Evolutionary conservation across 2,888 invertebrate species (phyloP).

Genomic region (Rhagium mordax): DNA sequence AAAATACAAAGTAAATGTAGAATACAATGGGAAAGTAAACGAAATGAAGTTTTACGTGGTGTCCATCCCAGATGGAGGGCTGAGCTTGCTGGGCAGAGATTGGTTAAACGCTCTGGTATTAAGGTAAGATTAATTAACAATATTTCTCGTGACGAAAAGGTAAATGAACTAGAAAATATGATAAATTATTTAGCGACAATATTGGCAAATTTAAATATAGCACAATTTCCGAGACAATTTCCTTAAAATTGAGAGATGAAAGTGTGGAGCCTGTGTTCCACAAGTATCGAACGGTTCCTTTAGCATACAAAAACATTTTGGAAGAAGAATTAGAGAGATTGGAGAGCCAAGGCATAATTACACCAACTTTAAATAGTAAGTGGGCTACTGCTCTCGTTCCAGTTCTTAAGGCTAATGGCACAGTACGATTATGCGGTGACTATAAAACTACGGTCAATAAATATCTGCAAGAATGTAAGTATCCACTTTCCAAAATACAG

Average conservation of each 20-base stretch:
- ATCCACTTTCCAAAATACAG: constrained; percentile 38
- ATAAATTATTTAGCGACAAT: neutral
- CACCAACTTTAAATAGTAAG: constrained; percentile 9
- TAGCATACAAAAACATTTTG: neutral
- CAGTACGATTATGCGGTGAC: constrained; percentile 51
- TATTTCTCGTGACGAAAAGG: neutral
- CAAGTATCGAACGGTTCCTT: constrained; percentile 6
- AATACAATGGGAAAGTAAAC: neutral
- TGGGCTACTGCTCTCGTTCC: constrained; percentile 53
- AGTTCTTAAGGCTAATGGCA: constrained; percentile 47
- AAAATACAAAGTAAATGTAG: neutral
- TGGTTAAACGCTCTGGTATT: neutral
- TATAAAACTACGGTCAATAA: constrained; percentile 53
- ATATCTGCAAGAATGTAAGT: constrained; percentile 41
- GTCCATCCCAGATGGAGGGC: neutral
- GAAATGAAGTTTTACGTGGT: neutral
- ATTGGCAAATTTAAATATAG: constrained; percentile 23
- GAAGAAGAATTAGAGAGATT: constrained; percentile 32
- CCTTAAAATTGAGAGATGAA: constrained; percentile 27
- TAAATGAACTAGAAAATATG: neutral
- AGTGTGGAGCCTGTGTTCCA: constrained; percentile 17
- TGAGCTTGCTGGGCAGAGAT: neutral
- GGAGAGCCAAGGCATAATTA: constrained; percentile 31
- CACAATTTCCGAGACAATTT: too few species aligned
- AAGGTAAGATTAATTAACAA: neutral